Base-by-base conservation (phyloP, 2,888 invertebrate species). In the Eupsilia transversa region DNA sequence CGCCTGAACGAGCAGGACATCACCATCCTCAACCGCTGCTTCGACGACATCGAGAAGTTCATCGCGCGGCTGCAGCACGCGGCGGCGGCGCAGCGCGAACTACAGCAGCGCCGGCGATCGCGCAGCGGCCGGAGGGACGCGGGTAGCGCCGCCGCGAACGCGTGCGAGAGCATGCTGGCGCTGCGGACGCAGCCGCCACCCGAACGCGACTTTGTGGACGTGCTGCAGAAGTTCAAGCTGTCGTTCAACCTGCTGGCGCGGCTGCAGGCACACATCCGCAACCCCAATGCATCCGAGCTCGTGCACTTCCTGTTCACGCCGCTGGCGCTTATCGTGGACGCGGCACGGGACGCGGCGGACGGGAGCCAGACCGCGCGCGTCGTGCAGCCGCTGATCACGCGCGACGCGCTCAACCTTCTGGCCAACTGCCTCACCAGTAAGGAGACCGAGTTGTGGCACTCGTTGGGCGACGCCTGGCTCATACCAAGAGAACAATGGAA, bases 31-130 rank as follows among this genome's bases (percentile, higher is more conserved):
- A 96, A 96, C 91, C 94, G 96, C 46, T 99, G 99, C 94, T 99
- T 99, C 96, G 99, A 99, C 94, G 99, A 99, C 94, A 99, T 99
- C 90, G 99, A 99, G 94, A 99, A 99, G 94, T 99, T 99, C 95
- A 99, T 99, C 82, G 99, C 99, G 2, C 97, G 99, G 72, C 97
- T 99, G 71, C 99, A 99, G 92, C 99, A 99, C 94, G 99, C 99
- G 2, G 99, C 99, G 0, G 99, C 99, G 4, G 99, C 99, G 4
- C 98, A 98, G 57, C 96, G 99, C 68, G 99, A 99, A 93, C 96
- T 99, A 68, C 99, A 99, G 92, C 97, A 98, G 74, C 97, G 99
- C 59, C 97, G 98, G 80, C 97, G 92, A 70, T 92, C 91, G 52
- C 94, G 99, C 98, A 70, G 99, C 98, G 54, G 72, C 14, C 71